A percentile compares a stretch with the other conserved stretches of the same genome.
Conservation (phyloP, 2,113 vertebrate genomes). For the Nestor notabilis region DNA sequence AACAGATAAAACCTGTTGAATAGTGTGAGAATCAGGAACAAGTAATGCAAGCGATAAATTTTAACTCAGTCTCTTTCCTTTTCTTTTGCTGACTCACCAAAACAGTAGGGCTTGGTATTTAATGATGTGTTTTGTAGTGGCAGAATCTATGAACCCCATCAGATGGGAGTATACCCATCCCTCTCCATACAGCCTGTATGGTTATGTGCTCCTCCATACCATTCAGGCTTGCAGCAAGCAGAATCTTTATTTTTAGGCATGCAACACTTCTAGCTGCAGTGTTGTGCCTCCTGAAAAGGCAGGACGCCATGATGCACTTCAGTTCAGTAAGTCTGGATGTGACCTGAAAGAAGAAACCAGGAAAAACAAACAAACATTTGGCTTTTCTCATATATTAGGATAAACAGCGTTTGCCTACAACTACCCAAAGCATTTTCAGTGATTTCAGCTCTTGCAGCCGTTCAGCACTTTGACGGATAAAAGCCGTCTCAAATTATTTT, state of each 20-base stretch:
- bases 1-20: background rate
- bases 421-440: background rate
- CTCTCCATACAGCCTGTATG: background rate
- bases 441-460: background rate
- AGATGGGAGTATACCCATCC: background rate
- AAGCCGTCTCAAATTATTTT: background rate
- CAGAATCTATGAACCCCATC: background rate
- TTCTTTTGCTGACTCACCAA: constrained; percentile 31
- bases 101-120: background rate
- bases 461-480: background rate
- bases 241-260: background rate
- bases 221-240: background rate
- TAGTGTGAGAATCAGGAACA: background rate
- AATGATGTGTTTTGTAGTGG: background rate
- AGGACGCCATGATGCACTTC: background rate
- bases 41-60: background rate
- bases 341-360: constrained; percentile 16
- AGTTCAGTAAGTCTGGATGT: background rate
- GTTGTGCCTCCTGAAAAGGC: constrained; percentile 9
- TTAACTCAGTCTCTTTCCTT: background rate
- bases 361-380: constrained; percentile 26
- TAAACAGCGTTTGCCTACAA: constrained; percentile 18
- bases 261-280: background rate
- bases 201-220: background rate
- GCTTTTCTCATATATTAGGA: constrained; percentile 13